These are phyloP conservation scores for Pardalotus punctatus DNA, from an alignment of 2,113 vertebrate species.

Conservation along the genomic window DNA sequence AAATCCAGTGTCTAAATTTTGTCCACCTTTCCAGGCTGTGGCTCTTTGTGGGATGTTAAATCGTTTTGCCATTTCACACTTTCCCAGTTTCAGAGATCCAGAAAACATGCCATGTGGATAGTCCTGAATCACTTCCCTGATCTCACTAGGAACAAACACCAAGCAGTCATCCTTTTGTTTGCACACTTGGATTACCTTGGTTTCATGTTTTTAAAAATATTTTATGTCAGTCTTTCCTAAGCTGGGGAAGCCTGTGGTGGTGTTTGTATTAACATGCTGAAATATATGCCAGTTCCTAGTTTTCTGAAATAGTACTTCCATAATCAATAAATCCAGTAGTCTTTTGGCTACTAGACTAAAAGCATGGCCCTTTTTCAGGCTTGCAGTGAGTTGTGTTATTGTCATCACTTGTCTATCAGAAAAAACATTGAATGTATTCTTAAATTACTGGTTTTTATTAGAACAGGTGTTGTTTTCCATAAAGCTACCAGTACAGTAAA, in stretches of 20 bases:
- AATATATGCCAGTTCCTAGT: neutral
- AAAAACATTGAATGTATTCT: neutral
- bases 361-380: neutral
- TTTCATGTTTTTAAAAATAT: neutral
- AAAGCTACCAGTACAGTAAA: neutral
- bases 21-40: neutral
- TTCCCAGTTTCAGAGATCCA: neutral
- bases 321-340: neutral
- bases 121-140: neutral
- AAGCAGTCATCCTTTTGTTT: neutral
- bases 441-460: neutral
- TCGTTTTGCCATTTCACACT: neutral
- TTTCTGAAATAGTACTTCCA: neutral
- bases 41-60: neutral
- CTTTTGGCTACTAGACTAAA: neutral
- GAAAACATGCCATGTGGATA: neutral
- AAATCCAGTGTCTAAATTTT: neutral
- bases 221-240: neutral
- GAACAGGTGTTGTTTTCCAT: neutral
- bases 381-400: neutral
- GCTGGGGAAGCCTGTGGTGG: neutral
- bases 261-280: neutral
- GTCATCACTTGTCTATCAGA: neutral
- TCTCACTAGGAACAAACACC: neutral
- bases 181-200: neutral